Base-by-base conservation (phyloP, 2,888 invertebrate species). In the Leptopilina syphax region DNA sequence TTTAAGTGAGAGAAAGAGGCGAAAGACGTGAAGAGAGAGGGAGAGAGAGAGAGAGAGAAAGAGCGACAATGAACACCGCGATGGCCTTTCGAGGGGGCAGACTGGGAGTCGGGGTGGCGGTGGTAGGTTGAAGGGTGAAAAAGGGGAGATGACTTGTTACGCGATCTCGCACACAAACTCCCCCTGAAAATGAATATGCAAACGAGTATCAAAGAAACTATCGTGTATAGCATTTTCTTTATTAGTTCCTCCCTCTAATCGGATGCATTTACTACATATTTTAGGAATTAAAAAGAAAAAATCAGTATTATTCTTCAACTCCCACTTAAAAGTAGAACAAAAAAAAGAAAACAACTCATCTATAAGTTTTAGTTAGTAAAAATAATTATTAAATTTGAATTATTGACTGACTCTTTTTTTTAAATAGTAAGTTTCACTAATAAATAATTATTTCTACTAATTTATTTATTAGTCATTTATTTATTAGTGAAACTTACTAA, bases 81-180 rank as follows among this genome's bases (percentile, higher is more conserved):
- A 57, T 73, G 73, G 73, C 57, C 73, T 73, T 73, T 73, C 73
- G 34, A 34, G 57, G 68, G 54, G 50, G 50, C 27, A 34, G 70
- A 70, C 34, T 54, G 50, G 50, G 68, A 47, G 18, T n/a, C 24
- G 12, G 24, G 24, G 54, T 50, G 18, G 47, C 8, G 3, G 27
- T 27, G 27, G 27, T 27, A 27, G 34, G 12, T 27, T 54, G 57
- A 73, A 73, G 73, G 13, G 67, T 57, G 34, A 54, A 34, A 54
- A 73, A 34, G n/a, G 73, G 57, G 54, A 73, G 73, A 57, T 73
- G 73, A 54, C 57, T 57, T 73, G 57, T 73, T 73, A 73, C 73
- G 73, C 73, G 73, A 73, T 73, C 57, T 41, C 73, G 34, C 57
- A 57, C 57, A 73, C 57, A 41, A 57, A n/a, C 73, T 57, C 57